Evolutionary conservation across 2,113 vertebrate genomes (phyloP).

Genomic region (Nibea albiflora): DNA sequence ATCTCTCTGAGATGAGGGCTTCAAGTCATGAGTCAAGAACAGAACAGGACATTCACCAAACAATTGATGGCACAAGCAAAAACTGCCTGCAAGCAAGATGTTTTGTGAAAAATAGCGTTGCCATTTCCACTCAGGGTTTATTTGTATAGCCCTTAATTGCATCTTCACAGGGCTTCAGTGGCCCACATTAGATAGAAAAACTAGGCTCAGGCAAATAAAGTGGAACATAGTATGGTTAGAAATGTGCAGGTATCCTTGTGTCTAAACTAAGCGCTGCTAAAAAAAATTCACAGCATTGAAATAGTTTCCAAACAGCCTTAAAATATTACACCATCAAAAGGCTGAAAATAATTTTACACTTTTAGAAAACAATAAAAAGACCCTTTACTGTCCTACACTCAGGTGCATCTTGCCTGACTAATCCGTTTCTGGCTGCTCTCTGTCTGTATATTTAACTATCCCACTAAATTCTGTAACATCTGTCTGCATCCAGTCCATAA

Average conservation of each 20-base stretch:
- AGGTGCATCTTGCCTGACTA: constrained; percentile 40
- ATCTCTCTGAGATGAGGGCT: background rate
- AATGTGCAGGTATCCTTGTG: constrained; percentile 32
- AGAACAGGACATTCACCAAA: background rate
- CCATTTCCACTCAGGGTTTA: background rate
- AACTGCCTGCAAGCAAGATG: background rate
- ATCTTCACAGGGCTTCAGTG: background rate
- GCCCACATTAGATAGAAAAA: background rate
- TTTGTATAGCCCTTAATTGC: constrained; percentile 19
- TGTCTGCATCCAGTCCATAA: constrained; percentile 3
- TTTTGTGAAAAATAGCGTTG: background rate
- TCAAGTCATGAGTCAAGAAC: background rate
- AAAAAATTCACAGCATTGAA: constrained; percentile 45
- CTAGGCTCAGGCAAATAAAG: background rate
- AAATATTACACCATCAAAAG: constrained; percentile 14
- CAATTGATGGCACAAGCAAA: background rate
- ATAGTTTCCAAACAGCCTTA: constrained; percentile 10
- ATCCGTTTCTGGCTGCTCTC: constrained; percentile 32
- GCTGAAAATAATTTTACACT: constrained; percentile 17
- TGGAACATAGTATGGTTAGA: background rate
- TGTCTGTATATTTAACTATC: constrained; percentile 12
- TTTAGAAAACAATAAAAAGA: constrained; percentile 22
- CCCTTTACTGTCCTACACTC: constrained; percentile 67
- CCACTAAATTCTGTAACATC: background rate
- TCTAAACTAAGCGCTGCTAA: constrained; percentile 32